Conservation (phyloP, 2,113 vertebrate species). For the Tyto alba region DNA sequence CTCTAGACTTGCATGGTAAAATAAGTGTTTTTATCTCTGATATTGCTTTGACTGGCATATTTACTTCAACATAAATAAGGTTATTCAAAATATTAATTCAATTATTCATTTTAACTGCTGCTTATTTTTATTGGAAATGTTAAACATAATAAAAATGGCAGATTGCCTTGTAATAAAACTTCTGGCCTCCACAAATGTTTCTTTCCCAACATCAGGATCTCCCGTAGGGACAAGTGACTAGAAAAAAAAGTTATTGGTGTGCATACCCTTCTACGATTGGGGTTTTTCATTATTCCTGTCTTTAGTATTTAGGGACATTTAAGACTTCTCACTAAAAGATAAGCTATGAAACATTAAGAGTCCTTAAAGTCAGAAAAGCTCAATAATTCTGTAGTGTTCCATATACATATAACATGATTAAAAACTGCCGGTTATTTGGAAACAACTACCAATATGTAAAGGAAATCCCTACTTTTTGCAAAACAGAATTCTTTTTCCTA, state of each 20-base stretch:
- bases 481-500: background rate
- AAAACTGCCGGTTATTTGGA: background rate
- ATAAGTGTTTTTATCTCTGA: background rate
- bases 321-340: constrained; percentile 45
- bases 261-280: constrained; percentile 23
- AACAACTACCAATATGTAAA: background rate
- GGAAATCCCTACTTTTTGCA: background rate
- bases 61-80: background rate
- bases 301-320: constrained; percentile 40
- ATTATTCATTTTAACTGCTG: background rate
- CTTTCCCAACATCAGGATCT: constrained; percentile 62
- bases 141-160: constrained; percentile 18
- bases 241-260: constrained; percentile 7
- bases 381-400: background rate
- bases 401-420: background rate
- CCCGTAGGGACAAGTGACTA: constrained; percentile 66
- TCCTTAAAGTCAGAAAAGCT: background rate
- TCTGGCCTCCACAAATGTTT: background rate
- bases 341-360: constrained; percentile 35
- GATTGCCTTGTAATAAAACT: background rate
- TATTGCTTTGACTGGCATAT: background rate
- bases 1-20: background rate
- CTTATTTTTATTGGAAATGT: background rate
- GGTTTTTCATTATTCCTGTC: constrained; percentile 56
- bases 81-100: background rate